phyloP scores from a whole-genome alignment of 2,797 vertebrate genomes.

The Ficedula albicollis region DNA sequence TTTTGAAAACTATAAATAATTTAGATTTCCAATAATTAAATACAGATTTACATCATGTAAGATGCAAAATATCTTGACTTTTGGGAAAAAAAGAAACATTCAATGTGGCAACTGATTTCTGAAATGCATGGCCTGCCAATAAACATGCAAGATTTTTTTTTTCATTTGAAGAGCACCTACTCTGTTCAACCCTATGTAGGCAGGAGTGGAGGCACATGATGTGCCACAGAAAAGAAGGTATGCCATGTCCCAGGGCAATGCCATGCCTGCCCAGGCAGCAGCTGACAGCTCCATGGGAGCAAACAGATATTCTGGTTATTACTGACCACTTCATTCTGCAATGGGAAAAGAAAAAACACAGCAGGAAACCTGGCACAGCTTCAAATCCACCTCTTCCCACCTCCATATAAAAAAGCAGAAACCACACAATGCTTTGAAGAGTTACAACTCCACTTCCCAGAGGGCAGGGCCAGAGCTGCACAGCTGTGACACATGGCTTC shows the following conservation, averaged over 20 bases:
- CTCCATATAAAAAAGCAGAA: neutral
- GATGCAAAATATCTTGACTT: neutral
- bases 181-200: neutral
- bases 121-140: neutral
- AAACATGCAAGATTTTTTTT: neutral
- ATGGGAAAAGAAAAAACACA: neutral
- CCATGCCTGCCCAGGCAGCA: neutral
- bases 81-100: neutral
- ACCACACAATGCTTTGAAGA: neutral
- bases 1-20: neutral
- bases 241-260: neutral
- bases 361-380: neutral
- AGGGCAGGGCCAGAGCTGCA: neutral
- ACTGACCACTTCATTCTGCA: neutral
- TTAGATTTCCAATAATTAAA: neutral
- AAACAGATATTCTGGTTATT: neutral
- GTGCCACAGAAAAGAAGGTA: neutral
- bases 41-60: neutral
- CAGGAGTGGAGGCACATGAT: neutral
- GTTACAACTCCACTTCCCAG: neutral
- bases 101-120: neutral
- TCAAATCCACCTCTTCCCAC: neutral
- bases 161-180: neutral
- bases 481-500: neutral
- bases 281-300: neutral